Conservation (phyloP, 2,888 invertebrate species). For the Lepeophtheirus nordmannii region DNA sequence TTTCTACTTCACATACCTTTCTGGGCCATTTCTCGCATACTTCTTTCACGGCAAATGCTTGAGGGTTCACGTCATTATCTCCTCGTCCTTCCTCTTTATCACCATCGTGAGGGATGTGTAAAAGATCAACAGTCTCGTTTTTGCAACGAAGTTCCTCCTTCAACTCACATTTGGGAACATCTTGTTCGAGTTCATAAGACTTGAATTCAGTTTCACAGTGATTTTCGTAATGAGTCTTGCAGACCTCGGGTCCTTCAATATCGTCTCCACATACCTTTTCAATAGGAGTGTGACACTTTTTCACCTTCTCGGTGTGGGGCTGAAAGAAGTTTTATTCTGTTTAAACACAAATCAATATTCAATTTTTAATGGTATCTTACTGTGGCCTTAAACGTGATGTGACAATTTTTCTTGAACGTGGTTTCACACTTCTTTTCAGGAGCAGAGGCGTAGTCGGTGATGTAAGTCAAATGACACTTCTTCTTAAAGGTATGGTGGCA, state of each 20-base stretch:
- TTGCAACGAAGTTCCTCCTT: background rate
- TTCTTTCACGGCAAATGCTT: background rate
- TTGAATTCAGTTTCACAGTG: background rate
- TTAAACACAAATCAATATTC: no score
- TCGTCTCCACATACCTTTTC: background rate
- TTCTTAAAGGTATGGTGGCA: no score
- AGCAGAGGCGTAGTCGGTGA: no score
- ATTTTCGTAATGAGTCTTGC: background rate
- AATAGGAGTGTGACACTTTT: background rate
- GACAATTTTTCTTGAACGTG: no score
- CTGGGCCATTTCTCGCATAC: background rate
- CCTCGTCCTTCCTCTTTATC: background rate
- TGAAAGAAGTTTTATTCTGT: background rate
- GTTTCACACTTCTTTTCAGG: no score
- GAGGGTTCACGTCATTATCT: no score
- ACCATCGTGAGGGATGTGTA: background rate
- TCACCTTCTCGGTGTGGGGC: background rate
- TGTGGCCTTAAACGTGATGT: no score
- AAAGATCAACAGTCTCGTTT: background rate
- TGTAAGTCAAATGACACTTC: no score
- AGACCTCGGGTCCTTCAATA: background rate
- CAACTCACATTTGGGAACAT: background rate
- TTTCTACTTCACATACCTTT: background rate
- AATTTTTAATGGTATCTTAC: no score
- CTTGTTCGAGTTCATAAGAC: slow-evolving; percentile 2